Evolutionary conservation across 2,888 invertebrate genomes (phyloP).

Genomic region (Agrotis clavis): DNA sequence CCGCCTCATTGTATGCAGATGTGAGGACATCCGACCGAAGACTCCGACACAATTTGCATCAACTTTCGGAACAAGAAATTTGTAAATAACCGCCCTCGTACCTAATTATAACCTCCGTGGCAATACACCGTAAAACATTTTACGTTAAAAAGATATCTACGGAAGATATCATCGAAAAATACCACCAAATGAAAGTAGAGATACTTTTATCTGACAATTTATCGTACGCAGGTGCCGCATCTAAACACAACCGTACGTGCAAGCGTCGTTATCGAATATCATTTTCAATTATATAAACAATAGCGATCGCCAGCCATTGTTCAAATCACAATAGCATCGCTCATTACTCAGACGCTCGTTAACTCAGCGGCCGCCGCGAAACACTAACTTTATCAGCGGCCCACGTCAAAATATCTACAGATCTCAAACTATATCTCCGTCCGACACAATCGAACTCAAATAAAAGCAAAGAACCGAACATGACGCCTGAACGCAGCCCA

Average conservation of each 20-base stretch:
- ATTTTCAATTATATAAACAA: constrained; percentile 89
- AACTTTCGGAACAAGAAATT: constrained; percentile 82
- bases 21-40: constrained; percentile 70
- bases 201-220: constrained; percentile 63
- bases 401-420: constrained; percentile 88
- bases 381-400: constrained; percentile 89
- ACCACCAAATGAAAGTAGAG: constrained; percentile 62
- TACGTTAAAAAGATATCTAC: constrained; percentile 35
- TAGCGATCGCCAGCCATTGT: constrained; percentile 86
- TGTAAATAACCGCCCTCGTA: constrained; percentile 75
- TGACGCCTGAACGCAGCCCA: constrained; percentile 78
- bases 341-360: constrained; percentile 90
- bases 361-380: constrained; percentile 85
- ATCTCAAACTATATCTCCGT: constrained; percentile 86
- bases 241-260: constrained; percentile 60
- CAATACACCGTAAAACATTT: constrained; percentile 59
- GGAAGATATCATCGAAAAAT: constrained; percentile 54
- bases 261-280: constrained; percentile 75
- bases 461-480: constrained; percentile 79
- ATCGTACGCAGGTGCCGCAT: constrained; percentile 69
- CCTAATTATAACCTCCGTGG: constrained; percentile 72
- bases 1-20: constrained; percentile 89
- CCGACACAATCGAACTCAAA: constrained; percentile 85
- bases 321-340: constrained; percentile 87
- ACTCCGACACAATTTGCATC: constrained; percentile 84